Evolutionary conservation across 2,797 vertebrate genomes (phyloP).

Genomic region (Anas bernieri): DNA sequence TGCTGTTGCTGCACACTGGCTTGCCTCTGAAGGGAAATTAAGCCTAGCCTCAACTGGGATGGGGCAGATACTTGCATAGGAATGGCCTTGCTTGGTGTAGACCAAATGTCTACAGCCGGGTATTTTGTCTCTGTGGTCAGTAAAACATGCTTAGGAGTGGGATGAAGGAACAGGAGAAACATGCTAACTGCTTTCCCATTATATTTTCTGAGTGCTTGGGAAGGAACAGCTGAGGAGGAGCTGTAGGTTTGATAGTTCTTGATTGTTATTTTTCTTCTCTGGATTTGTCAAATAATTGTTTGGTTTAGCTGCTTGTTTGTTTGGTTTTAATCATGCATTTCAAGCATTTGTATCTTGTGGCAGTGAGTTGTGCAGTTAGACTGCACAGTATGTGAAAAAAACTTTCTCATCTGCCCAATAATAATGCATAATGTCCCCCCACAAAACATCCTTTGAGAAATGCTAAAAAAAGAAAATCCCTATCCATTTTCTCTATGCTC

Average conservation of each 20-base stretch:
- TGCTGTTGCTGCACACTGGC: accelerated
- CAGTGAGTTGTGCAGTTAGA: neutral
- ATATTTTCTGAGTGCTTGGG: neutral
- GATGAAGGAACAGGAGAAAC: neutral
- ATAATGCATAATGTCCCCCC: neutral
- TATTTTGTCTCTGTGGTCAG: neutral
- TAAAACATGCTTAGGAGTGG: neutral
- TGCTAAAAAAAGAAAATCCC: neutral
- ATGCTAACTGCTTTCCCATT: neutral
- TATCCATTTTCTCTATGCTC: neutral
- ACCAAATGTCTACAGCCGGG: neutral
- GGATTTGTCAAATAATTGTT: neutral
- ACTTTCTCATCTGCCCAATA: neutral
- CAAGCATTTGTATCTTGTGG: neutral
- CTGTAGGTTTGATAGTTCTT: neutral
- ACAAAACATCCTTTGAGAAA: neutral
- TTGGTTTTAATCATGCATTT: neutral
- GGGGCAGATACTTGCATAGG: neutral
- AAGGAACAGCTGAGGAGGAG: neutral
- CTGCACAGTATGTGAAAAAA: neutral
- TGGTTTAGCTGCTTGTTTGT: too few relatives aligned
- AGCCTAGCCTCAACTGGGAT: neutral
- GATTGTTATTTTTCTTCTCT: neutral
- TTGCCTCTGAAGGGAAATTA: neutral
- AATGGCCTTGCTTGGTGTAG: neutral